Evolutionary conservation across 2,113 vertebrate genomes (phyloP), one percentile per base, ranked within the genome.

Genomic region (Nanger granti): DNA sequence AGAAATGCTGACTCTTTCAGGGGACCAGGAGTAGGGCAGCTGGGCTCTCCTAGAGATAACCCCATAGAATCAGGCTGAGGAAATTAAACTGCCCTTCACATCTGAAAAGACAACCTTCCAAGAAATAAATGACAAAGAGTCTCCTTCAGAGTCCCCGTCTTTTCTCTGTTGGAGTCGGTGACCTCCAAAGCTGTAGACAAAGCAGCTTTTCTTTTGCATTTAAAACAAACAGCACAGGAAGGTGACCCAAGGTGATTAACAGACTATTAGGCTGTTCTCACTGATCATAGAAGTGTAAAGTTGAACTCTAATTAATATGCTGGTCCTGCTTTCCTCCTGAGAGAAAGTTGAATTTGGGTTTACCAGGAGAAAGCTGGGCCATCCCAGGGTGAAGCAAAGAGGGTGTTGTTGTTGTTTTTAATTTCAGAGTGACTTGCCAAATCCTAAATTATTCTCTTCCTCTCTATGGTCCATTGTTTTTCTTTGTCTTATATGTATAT

Each of bases 181-280:
- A 94, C 96, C 93, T 93, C 87, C 34, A 59, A 41, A 97, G 69
- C 49, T 92, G 87, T 64, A 20, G 79, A 92, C 92, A 92, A 88
- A 87, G 91, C 69, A 87, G 95, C 52, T 49, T 93, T 80, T 95
- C 94, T 96, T 93, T 47, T 60, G 89, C 64, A 86, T 95, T 95
- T 94, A 73, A 96, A 97, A 94, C 66, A 98, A 91, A 69, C 86
- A 82, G 28, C 41, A 17, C 54, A 80, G 26, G 87, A 94, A 96
- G 92, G 93, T 93, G 87, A 97, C 87, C 59, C 29, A 41, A 54
- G 49, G 59, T 73, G 92, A 73, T 66, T 41, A 62, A 47, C 87
- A 84, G 92, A 95, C 54, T 84, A 37, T 95, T 59, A 91, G 83
- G 44, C 29, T 59, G 24, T 73, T 90, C 55, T 87, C 57, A 13